Evolutionary conservation across 1,140 invertebrate species (phyloP).

Genomic region (Zeugodacus cucurbitae): DNA sequence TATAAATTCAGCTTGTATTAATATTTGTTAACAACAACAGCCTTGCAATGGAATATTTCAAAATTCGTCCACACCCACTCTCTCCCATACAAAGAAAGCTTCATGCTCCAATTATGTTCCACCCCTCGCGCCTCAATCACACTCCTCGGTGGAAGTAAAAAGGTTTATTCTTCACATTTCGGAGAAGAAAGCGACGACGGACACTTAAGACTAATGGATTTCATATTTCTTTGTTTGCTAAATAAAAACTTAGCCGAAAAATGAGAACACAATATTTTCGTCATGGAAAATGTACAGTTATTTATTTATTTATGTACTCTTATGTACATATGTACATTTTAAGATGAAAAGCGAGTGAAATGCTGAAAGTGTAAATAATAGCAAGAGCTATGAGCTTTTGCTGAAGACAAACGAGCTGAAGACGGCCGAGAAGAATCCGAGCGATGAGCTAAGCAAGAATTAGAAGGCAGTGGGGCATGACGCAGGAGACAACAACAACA

Average conservation of each 20-base stretch:
- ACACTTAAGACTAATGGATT: slow-evolving; percentile 36
- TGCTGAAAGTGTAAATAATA: slow-evolving; percentile 34
- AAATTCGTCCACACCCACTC: neutral
- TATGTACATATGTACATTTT: slow-evolving; percentile 5
- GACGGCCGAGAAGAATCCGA: neutral
- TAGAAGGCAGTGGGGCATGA: neutral
- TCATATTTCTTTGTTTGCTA: slow-evolving; percentile 27
- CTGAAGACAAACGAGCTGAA: neutral
- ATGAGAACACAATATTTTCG: neutral
- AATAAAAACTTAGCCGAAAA: slow-evolving; percentile 21
- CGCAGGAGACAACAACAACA: neutral
- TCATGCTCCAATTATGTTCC: neutral
- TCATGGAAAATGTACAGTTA: neutral
- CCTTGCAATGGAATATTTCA: neutral
- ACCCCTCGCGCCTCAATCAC: neutral
- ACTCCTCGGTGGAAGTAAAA: neutral
- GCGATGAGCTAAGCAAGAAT: neutral
- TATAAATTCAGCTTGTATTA: no score
- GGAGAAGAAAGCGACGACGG: neutral
- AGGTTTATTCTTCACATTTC: neutral
- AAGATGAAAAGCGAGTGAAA: slow-evolving; percentile 9
- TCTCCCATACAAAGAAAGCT: neutral
- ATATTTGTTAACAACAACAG: no score
- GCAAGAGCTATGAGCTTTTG: neutral
- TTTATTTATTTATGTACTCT: slow-evolving; percentile 33